A percentile compares a stretch with the other conserved stretches of the same genome.
These are phyloP conservation scores for Formica aserva DNA, from an alignment of 2,888 invertebrate species.

Conservation along the genomic window DNA sequence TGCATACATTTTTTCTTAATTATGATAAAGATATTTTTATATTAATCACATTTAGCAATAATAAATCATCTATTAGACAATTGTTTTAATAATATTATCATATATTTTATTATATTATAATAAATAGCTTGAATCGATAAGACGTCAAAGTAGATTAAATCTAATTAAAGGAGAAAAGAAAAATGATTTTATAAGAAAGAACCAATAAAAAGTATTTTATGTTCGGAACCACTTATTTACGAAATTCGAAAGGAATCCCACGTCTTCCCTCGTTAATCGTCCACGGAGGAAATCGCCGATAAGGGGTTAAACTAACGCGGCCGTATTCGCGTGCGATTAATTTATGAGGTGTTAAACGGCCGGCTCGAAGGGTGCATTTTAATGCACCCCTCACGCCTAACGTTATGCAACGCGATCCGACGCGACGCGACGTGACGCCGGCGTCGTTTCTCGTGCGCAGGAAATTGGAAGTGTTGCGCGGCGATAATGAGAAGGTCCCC, in stretches of 20 bases:
- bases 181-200: not conserved
- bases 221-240: not conserved
- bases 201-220: not conserved
- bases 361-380: constrained; percentile 77
- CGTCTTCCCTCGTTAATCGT: constrained; percentile 13
- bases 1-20: not conserved
- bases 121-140: not conserved
- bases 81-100: not conserved
- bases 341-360: constrained; percentile 78
- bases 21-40: not conserved
- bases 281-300: constrained; percentile 47
- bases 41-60: not conserved
- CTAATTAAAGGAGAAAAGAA: not conserved
- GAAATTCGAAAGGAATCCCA: not conserved
- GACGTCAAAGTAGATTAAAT: not conserved
- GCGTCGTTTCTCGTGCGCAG: constrained; percentile 55
- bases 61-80: not conserved
- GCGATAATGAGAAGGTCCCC: constrained; percentile 61
- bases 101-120: not conserved
- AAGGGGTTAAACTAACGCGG: constrained; percentile 73
- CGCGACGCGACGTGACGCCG: constrained; percentile 6
- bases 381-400: constrained; percentile 76
- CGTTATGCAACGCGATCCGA: constrained; percentile 57
- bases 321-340: constrained; percentile 74
- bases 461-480: constrained; percentile 67